Conservation (phyloP, 2,888 invertebrate species). For the Troides oblongomaculatus region DNA sequence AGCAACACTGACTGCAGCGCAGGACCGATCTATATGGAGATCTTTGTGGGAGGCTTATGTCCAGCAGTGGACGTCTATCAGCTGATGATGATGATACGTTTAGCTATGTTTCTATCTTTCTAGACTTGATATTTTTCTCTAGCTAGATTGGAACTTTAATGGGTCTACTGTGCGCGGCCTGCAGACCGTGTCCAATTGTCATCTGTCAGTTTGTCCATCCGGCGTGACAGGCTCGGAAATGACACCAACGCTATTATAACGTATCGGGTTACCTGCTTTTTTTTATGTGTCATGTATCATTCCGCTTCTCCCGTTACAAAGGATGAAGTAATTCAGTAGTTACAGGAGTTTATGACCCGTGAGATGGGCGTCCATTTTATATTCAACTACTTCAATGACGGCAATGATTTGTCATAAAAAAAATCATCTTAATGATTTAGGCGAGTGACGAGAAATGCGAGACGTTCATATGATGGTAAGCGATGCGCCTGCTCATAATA, state of each 20-base stretch:
- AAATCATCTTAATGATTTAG: no score
- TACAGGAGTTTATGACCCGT: conserved; percentile 11
- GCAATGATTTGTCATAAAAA: not conserved
- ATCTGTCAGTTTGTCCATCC: conserved; percentile 41
- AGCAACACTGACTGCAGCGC: no score
- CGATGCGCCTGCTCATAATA: no score
- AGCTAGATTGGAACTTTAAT: conserved; percentile 2
- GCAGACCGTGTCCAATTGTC: conserved; percentile 47
- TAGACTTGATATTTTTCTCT: not conserved
- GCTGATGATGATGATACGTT: no score
- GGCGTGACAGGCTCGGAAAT: conserved; percentile 37
- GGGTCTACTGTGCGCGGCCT: conserved; percentile 31
- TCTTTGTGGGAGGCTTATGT: no score
- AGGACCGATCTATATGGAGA: no score
- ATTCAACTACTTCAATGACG: not conserved
- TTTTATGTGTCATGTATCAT: conserved; percentile 16
- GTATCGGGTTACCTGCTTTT: conserved; percentile 28
- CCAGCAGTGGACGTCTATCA: no score
- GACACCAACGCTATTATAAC: conserved; percentile 38
- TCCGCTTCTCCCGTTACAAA: conserved; percentile 14
- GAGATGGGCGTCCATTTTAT: not conserved
- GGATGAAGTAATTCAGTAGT: conserved; percentile 9
- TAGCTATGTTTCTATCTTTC: not conserved
- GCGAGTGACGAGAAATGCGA: no score
- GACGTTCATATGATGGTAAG: no score